A percentile compares a stretch with the other conserved stretches of the same genome.
These are phyloP conservation scores for Archocentrus centrarchus DNA, from an alignment of 2,113 vertebrate genomes.

Conservation along the genomic window DNA sequence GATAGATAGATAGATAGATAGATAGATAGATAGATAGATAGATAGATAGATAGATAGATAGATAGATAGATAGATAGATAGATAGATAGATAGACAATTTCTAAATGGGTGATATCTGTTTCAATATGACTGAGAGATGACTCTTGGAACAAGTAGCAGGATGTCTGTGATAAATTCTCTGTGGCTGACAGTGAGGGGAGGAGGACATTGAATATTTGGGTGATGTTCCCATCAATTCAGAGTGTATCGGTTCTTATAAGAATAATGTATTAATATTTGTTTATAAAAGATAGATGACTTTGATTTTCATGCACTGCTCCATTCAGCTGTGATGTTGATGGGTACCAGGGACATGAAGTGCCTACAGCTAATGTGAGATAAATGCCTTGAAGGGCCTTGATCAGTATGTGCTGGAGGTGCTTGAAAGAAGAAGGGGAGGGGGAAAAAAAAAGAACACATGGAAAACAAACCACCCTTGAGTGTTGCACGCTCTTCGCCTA, in stretches of 20 bases:
- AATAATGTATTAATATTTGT: conserved; percentile 13
- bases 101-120: background rate
- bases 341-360: conserved; percentile 49
- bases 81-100: conserved; percentile 36
- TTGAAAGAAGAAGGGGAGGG: conserved; percentile 25
- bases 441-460: conserved; percentile 46
- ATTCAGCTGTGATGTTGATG: conserved; percentile 61
- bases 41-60: conserved; percentile 41
- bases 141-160: background rate
- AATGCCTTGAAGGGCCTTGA: conserved; percentile 71
- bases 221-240: conserved; percentile 12
- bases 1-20: conserved; percentile 30
- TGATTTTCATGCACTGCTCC: conserved; percentile 65
- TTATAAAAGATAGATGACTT: conserved; percentile 33
- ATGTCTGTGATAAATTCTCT: conserved; percentile 3
- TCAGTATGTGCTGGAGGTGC: conserved; percentile 71
- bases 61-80: conserved; percentile 39
- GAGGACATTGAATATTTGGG: conserved; percentile 15
- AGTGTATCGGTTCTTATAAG: background rate
- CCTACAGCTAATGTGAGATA: conserved; percentile 69
- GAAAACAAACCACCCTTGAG: conserved; percentile 75
- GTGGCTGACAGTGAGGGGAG: conserved; percentile 6
- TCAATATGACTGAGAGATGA: background rate
- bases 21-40: conserved; percentile 33
- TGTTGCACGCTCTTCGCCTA: conserved; percentile 78